These are phyloP conservation scores for Cherax destructor DNA, from an alignment of 1,140 invertebrate species.

Conservation along the genomic window DNA sequence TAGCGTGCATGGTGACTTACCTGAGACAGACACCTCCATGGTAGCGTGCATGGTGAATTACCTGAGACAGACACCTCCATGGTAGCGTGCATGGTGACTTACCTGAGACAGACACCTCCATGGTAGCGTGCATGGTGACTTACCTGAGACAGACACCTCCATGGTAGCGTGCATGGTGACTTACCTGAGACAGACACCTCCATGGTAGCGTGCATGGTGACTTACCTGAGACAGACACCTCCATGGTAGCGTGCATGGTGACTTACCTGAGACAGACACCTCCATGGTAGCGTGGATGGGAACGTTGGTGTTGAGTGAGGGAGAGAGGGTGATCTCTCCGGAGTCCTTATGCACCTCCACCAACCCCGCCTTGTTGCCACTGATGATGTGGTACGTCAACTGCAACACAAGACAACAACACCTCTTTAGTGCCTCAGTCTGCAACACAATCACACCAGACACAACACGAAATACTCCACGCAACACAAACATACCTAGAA, in stretches of 20 bases:
- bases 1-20: constrained; percentile 84
- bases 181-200: no score
- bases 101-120: constrained; percentile 95
- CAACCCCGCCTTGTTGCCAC: constrained; percentile 95
- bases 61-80: no score
- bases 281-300: constrained; percentile 95
- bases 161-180: constrained; percentile 89
- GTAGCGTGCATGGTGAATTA: no score
- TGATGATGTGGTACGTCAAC: constrained; percentile 86
- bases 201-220: no score
- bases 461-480: not conserved
- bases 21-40: no score
- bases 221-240: no score
- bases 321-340: constrained; percentile 91
- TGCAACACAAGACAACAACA: constrained; percentile 68
- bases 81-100: constrained; percentile 67
- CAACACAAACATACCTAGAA: no score
- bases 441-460: no score
- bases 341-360: constrained; percentile 88
- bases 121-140: constrained; percentile 87
- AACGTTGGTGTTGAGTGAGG: constrained; percentile 96
- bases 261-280: constrained; percentile 89
- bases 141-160: constrained; percentile 93
- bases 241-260: no score
- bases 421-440: constrained; percentile 28